Conservation (phyloP, 2,797 vertebrate genomes). For the Brotula barbata region DNA sequence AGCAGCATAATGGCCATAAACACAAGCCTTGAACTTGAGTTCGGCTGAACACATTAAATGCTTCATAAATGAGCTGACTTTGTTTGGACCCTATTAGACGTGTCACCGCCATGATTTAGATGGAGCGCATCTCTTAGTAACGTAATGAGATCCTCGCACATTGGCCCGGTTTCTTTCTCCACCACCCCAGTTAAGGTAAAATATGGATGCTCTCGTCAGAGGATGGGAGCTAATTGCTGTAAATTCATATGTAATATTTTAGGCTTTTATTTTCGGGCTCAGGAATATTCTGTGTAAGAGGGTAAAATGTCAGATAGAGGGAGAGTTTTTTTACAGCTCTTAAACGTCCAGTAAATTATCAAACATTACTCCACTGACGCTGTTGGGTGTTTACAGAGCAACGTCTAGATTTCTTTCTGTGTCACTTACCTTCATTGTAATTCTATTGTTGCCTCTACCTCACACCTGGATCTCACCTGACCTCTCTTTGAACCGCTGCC, state of each 20-base stretch:
- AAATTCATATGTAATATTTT: constrained; percentile 54
- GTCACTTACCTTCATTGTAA: too few relatives aligned
- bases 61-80: constrained; percentile 69
- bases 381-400: too few relatives aligned
- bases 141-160: constrained; percentile 63
- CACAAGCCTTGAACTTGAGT: constrained; percentile 49
- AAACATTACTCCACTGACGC: constrained; percentile 22
- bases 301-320: constrained; percentile 39
- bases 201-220: constrained; percentile 45
- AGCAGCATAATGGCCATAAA: constrained; percentile 50
- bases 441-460: too few relatives aligned
- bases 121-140: constrained; percentile 49
- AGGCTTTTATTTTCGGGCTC: constrained; percentile 42
- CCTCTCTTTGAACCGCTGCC: too few relatives aligned
- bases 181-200: constrained; percentile 45
- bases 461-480: too few relatives aligned
- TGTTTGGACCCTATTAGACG: constrained; percentile 67
- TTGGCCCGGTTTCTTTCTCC: constrained; percentile 61
- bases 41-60: constrained; percentile 64
- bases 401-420: too few relatives aligned
- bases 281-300: constrained; percentile 35
- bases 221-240: constrained; percentile 56
- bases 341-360: constrained; percentile 35
- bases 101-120: constrained; percentile 62
- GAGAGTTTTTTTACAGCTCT: constrained; percentile 39